Percentiles rank a stretch among this genome's conserved stretches.
These are phyloP conservation scores for Gallinago stenura DNA, from an alignment of 2,797 vertebrate species.

Conservation along the genomic window DNA sequence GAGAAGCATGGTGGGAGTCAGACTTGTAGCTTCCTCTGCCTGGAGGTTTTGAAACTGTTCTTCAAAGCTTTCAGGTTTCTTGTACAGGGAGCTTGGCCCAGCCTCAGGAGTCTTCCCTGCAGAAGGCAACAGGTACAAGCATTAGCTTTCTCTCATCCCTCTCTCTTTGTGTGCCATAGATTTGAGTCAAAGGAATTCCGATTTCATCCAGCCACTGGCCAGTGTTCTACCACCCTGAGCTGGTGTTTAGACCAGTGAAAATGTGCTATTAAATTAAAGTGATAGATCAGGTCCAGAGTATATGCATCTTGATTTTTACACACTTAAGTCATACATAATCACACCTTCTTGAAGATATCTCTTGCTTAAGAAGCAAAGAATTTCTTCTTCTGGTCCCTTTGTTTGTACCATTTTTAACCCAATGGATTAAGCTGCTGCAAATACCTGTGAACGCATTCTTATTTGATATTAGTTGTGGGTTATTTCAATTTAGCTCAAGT, in stretches of 20 bases:
- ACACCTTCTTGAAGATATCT: neutral
- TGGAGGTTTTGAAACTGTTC: conserved; percentile 66
- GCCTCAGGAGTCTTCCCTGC: conserved; percentile 76
- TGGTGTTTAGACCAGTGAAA: neutral
- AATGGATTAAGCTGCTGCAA: neutral
- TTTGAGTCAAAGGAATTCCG: neutral
- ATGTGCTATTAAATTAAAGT: neutral
- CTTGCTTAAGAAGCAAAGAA: neutral
- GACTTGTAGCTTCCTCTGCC: conserved; percentile 70
- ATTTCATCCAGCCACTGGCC: neutral
- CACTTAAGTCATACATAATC: neutral
- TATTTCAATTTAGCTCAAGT: neutral
- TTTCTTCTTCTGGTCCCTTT: neutral
- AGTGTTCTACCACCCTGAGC: neutral
- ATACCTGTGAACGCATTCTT: neutral
- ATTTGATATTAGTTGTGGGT: neutral
- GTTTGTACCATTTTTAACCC: neutral
- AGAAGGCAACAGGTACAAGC: neutral
- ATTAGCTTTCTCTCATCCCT: neutral
- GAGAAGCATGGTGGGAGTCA: conserved; percentile 65
- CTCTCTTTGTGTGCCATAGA: neutral
- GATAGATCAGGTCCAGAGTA: neutral
- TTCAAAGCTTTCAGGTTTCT: conserved; percentile 81
- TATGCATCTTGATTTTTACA: neutral
- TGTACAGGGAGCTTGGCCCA: conserved; percentile 84